Evolutionary conservation across 2,888 invertebrate species (phyloP).

Genomic region (Heliconius ismenius): DNA sequence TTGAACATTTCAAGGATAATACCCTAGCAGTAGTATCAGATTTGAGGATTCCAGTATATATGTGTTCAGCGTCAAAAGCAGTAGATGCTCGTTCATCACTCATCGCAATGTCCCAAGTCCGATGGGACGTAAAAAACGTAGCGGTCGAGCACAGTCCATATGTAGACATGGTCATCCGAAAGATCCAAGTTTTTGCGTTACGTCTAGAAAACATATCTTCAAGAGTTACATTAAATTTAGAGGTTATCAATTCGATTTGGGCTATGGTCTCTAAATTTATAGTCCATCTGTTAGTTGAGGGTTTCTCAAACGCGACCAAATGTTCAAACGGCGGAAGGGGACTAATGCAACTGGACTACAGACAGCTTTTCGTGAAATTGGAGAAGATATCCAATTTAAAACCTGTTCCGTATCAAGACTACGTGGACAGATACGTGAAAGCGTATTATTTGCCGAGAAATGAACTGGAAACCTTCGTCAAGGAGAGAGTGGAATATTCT

Average conservation of each 20-base stretch:
- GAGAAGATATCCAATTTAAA: conserved; percentile 92
- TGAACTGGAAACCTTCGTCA: conserved; percentile 93
- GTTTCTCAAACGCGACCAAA: conserved; percentile 94
- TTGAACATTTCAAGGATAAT: conserved; percentile 88
- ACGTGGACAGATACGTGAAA: conserved; percentile 97
- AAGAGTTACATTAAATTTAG: conserved; percentile 86
- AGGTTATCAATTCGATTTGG: conserved; percentile 90
- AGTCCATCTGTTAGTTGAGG: conserved; percentile 95
- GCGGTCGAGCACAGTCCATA: conserved; percentile 96
- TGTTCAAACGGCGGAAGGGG: conserved; percentile 98
- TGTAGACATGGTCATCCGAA: conserved; percentile 88
- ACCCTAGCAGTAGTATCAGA: conserved; percentile 87
- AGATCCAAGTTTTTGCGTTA: conserved; percentile 89
- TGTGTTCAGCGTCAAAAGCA: conserved; percentile 90
- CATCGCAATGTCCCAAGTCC: conserved; percentile 93
- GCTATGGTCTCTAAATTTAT: conserved; percentile 92
- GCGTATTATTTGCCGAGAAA: conserved; percentile 96
- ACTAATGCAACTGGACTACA: conserved; percentile 98
- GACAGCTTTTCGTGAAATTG: conserved; percentile 94
- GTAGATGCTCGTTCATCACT: conserved; percentile 90
- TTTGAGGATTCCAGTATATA: conserved; percentile 92
- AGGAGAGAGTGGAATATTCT: conserved; percentile 93
- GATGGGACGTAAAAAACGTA: conserved; percentile 97
- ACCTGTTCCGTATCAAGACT: conserved; percentile 93
- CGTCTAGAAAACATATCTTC: conserved; percentile 87